Base-by-base conservation (phyloP, 2,888 invertebrate genomes). In the Catocala fraxini region DNA sequence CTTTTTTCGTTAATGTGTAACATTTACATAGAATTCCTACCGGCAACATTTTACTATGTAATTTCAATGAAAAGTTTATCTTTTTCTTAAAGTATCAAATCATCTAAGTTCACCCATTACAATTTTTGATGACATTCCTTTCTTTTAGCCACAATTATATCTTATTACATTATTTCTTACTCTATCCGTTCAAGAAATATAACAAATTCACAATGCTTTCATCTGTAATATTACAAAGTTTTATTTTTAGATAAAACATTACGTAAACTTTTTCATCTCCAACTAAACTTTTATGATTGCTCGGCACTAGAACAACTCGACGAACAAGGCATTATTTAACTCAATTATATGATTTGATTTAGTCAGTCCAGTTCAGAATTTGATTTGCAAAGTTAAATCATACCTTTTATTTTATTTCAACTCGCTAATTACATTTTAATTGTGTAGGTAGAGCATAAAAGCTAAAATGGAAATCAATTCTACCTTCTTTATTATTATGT, bases 291-390 rank as follows among this genome's bases (percentile, higher is more conserved):
- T 54, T 52, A 64, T 64, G 55, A 67, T 63, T 63, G 57, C 46
- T 11, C 11, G 12, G 41, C 63, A 62, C 63, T 72, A 56, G 48
- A 73, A 64, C 56, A 58, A 64, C 73, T 60, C 52, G 42, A 6
- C 33, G 48, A 69, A 60, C 61, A 56, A 64, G 59, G 58, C 64
- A 64, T 75, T 56, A 51, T 56, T 43, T 48, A 75, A 75, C 57
- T 63, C 47, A 39, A 72, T 65, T 65, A 58, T 59, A 43, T 73
- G 68, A 76, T 73, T 76, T 63, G 63, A 74, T 74, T 76, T 62
- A 25, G 51, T 11, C 46, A 67, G 67, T 65, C 58, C 53, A 15
- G 51, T 56, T 56, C 45, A 45, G n/a, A 70, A 70, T 71, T 74
- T 51, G 63, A 76, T 70, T 73, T 70, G 52, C 15, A 57, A 73